Base-by-base conservation (phyloP, 2,888 invertebrate genomes). In the Lypha dubia region DNA sequence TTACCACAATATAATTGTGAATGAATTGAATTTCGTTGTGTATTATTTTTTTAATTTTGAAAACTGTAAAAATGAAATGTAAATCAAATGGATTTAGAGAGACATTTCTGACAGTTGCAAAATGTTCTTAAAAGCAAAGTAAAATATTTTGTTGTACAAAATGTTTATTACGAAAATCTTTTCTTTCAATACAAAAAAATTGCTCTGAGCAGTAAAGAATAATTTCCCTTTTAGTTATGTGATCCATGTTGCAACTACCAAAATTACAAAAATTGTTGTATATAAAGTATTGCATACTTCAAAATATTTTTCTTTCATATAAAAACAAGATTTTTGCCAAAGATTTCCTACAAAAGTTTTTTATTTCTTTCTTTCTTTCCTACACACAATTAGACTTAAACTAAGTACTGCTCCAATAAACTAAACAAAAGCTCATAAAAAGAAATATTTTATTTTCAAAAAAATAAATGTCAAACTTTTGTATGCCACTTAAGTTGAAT, bases 401-500 rank as follows among this genome's bases (percentile, higher is more conserved):
- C 35, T 35, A 58, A 46, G 24, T 9, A 41, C 28, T 58, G 38
- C 28, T 13, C 13, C 28, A 9, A 28, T 28, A 20, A 58, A 35
- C 17, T 7, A 53, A 44, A 28, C 7, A 41, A 44, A 56, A 75
- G 3, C 38, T 68, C 17, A 24, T 38, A 56, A 56, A n/a, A 44
- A 41, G n/a, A 11, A 44, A 32, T 44, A 32, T 58, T 58, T 53
- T 22, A 53, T 67, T 67, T 49, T 13, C 22, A 11, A 17, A 79
- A 44, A 15, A n/a, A 71, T 56, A 53, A 46, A 46, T 81, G 62
- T 75, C 62, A 75, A 81, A 68, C 81, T 75, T 68, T 53, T 62
- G 68, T 56, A 62, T 81, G 62, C 81, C 70, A 81, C 75, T 81
- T 75, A 75, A 81, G 79, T 46, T 75, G 62, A 38, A 58, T 58